Evolutionary conservation across 2,888 invertebrate genomes (phyloP).

Genomic region (Dastarcus helophoroides): DNA sequence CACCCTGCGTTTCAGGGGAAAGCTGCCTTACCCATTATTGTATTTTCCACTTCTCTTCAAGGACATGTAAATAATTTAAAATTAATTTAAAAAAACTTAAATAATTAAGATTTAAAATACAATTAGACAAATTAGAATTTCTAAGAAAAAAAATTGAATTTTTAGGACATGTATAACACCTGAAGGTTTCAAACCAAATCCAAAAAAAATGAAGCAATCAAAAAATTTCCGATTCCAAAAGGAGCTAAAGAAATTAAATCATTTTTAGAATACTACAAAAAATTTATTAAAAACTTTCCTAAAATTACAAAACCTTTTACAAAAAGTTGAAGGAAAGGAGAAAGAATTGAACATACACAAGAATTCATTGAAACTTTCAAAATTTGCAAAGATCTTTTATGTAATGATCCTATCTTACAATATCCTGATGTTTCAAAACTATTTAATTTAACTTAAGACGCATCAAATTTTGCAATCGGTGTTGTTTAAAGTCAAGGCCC

Average conservation of each 20-base stretch:
- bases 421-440: background rate
- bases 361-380: background rate
- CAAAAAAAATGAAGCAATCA: background rate
- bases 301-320: background rate
- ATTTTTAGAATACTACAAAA: background rate
- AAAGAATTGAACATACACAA: background rate
- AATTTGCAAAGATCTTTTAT: background rate
- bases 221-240: background rate
- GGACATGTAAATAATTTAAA: too few species aligned
- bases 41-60: too few species aligned
- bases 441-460: background rate
- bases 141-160: background rate
- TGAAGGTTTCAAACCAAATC: background rate
- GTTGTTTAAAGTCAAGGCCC: conserved; percentile 1
- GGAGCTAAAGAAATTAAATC: background rate
- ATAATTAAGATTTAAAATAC: background rate
- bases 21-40: too few species aligned
- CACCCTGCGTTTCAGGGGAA: too few species aligned
- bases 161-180: background rate
- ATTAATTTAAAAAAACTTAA: too few species aligned
- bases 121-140: conserved; percentile 1
- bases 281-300: background rate
- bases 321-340: background rate
- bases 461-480: background rate
- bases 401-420: background rate